Conservation (phyloP, 2,888 invertebrate species). For the Chymomyza amoena region DNA sequence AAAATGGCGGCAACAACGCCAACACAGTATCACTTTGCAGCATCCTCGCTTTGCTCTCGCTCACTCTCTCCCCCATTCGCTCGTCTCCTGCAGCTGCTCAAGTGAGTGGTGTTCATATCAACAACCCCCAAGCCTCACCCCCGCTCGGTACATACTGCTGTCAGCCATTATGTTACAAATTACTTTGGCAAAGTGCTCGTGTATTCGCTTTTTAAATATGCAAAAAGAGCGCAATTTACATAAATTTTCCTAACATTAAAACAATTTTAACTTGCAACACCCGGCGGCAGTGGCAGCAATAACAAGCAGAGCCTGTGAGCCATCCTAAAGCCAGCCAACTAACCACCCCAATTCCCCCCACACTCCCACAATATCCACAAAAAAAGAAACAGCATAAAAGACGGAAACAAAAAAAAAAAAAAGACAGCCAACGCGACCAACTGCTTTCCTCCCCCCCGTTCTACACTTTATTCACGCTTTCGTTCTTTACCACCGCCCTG, state of each 20-base stretch:
- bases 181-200: conserved; percentile 78
- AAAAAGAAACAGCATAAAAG: background rate
- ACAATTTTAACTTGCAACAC: conserved; percentile 77
- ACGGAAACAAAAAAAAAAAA: conserved; percentile 9
- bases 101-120: background rate
- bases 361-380: background rate
- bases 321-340: background rate
- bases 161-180: conserved; percentile 73
- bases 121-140: background rate
- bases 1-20: conserved; percentile 53
- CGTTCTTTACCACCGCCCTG: background rate
- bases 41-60: conserved; percentile 22
- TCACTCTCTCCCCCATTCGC: conserved; percentile 1
- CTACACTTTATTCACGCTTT: too few species aligned
- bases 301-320: background rate
- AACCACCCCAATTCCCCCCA: background rate
- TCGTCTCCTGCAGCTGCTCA: background rate
- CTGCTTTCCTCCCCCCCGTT: too few species aligned
- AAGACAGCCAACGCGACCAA: conserved; percentile 18
- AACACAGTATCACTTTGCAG: conserved; percentile 3
- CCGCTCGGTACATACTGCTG: background rate
- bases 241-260: conserved; percentile 78
- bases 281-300: conserved; percentile 39
- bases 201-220: conserved; percentile 79
- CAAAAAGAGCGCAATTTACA: conserved; percentile 79